These are phyloP conservation scores for Marisa cornuarietis DNA, from an alignment of 1,140 invertebrate species.

Conservation along the genomic window DNA sequence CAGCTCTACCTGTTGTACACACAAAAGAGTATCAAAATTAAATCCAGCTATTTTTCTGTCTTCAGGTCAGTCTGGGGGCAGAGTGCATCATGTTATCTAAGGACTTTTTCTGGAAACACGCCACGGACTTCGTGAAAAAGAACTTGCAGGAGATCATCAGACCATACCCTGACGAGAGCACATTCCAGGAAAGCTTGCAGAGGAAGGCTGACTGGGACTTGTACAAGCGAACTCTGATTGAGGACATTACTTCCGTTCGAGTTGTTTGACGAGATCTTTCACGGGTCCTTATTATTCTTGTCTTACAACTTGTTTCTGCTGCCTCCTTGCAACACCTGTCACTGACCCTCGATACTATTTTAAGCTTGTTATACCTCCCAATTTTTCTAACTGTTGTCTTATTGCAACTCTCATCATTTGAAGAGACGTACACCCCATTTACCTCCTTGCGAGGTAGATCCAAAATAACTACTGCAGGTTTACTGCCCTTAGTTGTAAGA, in stretches of 20 bases:
- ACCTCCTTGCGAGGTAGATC: no score
- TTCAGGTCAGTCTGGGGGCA: slow-evolving; percentile 58
- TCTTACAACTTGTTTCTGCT: no score
- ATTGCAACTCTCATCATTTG: no score
- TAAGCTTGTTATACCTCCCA: no score
- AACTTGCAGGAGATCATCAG: slow-evolving; percentile 41
- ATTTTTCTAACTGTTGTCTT: no score
- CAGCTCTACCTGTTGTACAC: neutral
- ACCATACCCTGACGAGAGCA: slow-evolving; percentile 55
- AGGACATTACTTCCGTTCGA: slow-evolving; percentile 41
- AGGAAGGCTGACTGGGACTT: slow-evolving; percentile 55
- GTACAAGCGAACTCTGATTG: slow-evolving; percentile 41
- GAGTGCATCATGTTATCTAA: slow-evolving; percentile 62
- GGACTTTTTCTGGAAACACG: slow-evolving; percentile 54
- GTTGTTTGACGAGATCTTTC: slow-evolving; percentile 5
- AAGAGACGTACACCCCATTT: no score
- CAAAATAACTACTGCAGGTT: no score
- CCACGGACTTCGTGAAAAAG: slow-evolving; percentile 48
- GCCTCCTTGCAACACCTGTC: no score
- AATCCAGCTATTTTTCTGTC: neutral
- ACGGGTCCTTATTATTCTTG: no score
- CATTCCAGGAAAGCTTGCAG: slow-evolving; percentile 57
- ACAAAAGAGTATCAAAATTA: neutral
- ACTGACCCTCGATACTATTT: no score
- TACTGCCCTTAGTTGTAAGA: no score